Evolutionary conservation across 2,888 invertebrate species (phyloP).

Genomic region (Branchipolynoe longqiensis): DNA sequence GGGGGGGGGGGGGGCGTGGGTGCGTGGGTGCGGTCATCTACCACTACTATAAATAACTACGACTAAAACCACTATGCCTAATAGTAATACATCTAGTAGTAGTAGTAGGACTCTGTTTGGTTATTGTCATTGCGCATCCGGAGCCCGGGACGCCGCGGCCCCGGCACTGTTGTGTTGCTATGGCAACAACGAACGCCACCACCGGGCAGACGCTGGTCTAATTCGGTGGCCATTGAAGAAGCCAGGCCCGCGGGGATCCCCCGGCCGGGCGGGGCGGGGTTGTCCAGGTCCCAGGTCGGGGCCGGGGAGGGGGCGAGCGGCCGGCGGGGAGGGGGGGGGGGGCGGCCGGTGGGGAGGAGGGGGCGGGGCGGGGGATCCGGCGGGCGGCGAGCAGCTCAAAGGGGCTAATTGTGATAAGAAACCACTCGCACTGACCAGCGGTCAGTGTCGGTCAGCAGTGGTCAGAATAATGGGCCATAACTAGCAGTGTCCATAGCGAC

Average conservation of each 20-base stretch:
- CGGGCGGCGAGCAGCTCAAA: neutral
- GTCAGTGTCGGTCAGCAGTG: conserved; percentile 3
- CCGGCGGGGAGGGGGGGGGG: neutral
- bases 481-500: neutral
- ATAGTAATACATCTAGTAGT: too few relatives aligned
- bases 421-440: neutral
- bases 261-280: neutral
- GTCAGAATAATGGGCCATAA: conserved; percentile 45
- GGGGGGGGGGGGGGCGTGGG: too few relatives aligned
- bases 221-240: conserved; percentile 33
- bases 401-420: conserved; percentile 43
- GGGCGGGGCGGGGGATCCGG: neutral
- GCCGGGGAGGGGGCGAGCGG: neutral
- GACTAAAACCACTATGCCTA: too few relatives aligned
- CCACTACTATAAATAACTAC: too few relatives aligned
- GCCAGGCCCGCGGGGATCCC: conserved; percentile 8
- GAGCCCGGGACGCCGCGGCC: neutral
- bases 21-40: too few relatives aligned
- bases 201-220: conserved; percentile 28
- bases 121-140: too few relatives aligned
- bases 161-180: conserved; percentile 27
- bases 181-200: conserved; percentile 33
- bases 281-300: neutral
- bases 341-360: neutral
- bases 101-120: too few relatives aligned